Evolutionary conservation across 2,113 vertebrate species (phyloP), one percentile per base, ranked within the genome.

Genomic region (Catharus minimus): DNA sequence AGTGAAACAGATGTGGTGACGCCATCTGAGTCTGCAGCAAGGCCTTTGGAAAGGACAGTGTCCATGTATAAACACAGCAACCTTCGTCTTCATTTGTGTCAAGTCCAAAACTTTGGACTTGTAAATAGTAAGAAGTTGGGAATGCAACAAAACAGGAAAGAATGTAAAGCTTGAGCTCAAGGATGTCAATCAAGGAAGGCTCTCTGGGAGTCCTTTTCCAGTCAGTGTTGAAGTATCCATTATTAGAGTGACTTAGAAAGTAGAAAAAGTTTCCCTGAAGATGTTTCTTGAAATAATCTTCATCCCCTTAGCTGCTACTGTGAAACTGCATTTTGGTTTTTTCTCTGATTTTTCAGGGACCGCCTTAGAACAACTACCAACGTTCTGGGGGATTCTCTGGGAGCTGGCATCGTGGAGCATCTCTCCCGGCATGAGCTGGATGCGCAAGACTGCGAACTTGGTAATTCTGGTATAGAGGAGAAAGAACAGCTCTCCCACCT

Each of bases 341-440:
- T 55, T 86, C 77, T 86, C 67, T 80, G 75, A 11, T 64, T 74
- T 91, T 82, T 46, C 96, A 99, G 99, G 77, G 99, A 99, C 86
- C 98, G 99, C 32, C 97, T 99, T 75, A 97, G 99, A 71, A 99
- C 99, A 5, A 99, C 98, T 93, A 98, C 98, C 61, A 99, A 99
- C 0, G 99, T 99, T 26, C 97, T 99, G 90, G 99, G 99, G 9
- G 99, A 99, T 72, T 99, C 99, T 0, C 97, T 99, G 7, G 99
- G 99, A 22, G 99, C 99, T 0, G 99, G 99, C 1, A 99, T 99
- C 6, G 97, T 99, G 91, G 99, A 99, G 86, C 98, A 99, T 49
- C 97, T 99, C 44, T 99, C 99, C 41, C 98, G 98, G 22, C 95
- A 94, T 10, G 99, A 99, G 95, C 97, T 99, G 80, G 98, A 98